These are phyloP conservation scores for Oligia latruncula DNA, from an alignment of 2,888 invertebrate species.

Conservation along the genomic window DNA sequence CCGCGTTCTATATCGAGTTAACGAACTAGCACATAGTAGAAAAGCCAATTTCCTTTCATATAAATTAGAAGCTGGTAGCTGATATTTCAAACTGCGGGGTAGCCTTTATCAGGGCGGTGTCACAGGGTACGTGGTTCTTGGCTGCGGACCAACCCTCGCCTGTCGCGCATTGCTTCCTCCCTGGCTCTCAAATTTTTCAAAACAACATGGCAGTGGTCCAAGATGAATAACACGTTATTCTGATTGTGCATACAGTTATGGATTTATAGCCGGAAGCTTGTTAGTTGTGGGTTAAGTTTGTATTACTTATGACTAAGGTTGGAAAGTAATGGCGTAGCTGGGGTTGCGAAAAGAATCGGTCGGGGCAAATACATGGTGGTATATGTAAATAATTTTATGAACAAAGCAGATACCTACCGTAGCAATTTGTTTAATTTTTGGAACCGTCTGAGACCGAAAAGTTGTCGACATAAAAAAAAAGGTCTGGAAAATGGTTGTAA, in stretches of 20 bases:
- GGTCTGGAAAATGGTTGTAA: neutral
- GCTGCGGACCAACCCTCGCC: slow-evolving; percentile 77
- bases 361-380: neutral
- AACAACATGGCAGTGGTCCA: slow-evolving; percentile 85
- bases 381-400: neutral
- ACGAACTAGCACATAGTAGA: slow-evolving; percentile 57
- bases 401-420: neutral
- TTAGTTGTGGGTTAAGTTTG: slow-evolving; percentile 56
- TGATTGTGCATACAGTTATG: slow-evolving; percentile 76
- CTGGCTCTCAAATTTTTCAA: slow-evolving; percentile 83
- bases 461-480: neutral
- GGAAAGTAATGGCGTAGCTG: neutral
- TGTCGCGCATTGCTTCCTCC: slow-evolving; percentile 67
- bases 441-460: neutral
- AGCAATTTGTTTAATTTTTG: neutral
- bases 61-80: slow-evolving; percentile 64
- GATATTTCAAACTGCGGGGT: slow-evolving; percentile 67
- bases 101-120: slow-evolving; percentile 69
- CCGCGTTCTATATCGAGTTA: slow-evolving; percentile 53
- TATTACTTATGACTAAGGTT: slow-evolving; percentile 6
- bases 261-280: slow-evolving; percentile 70
- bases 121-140: slow-evolving; percentile 77
- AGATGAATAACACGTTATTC: slow-evolving; percentile 79
- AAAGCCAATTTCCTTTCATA: slow-evolving; percentile 67
- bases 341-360: neutral